Evolutionary conservation across 1,140 invertebrate species (phyloP), one percentile per base, ranked within the genome.

Genomic region (Bombus confusus): DNA sequence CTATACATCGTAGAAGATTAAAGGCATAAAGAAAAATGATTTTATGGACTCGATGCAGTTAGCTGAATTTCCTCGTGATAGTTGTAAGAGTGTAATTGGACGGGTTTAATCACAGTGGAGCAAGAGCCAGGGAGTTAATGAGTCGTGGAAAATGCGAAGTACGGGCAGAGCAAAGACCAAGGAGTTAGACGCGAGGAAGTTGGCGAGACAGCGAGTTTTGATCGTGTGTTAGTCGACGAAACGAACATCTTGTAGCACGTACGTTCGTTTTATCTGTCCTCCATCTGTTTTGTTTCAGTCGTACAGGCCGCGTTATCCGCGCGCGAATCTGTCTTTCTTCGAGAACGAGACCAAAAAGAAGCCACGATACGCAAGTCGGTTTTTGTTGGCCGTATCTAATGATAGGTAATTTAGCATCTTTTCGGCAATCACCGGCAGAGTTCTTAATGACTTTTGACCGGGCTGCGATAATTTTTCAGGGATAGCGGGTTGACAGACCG

Each of bases 391-490:
- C 86, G 76, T 87, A 62, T 76, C 83, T 82, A 91, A 88, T 83
- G 83, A 78, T 68, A 71, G 83, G 78, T 87, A 91, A 91, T 91
- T 86, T 87, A 59, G 31, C 66, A 69, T 64, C 62, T 88, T 88
- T 88, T 88, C 75, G 62, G 39, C 59, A 43, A 86, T 83, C 73
- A 62, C 43, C 34, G 75, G 66, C 37, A 74, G 41, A 62, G 78
- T 82, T 77, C 83, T 82, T 88, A 87, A 91, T 87, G 85, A 90
- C 83, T 82, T 68, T 85, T 83, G 71, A 62, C 76, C 59, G 71
- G 71, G 72, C 43, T 59, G 69, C 37, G 52, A 80, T 73, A 72
- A 80, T 80, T 85, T 85, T 80, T 85, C 76, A 76, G 74, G 69
- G 22, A 37, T 34, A 64, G 64, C n/a, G 57, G 59, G 39, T 86